Evolutionary conservation across 2,888 invertebrate species (phyloP).

Genomic region (Tupiocoris notatus): DNA sequence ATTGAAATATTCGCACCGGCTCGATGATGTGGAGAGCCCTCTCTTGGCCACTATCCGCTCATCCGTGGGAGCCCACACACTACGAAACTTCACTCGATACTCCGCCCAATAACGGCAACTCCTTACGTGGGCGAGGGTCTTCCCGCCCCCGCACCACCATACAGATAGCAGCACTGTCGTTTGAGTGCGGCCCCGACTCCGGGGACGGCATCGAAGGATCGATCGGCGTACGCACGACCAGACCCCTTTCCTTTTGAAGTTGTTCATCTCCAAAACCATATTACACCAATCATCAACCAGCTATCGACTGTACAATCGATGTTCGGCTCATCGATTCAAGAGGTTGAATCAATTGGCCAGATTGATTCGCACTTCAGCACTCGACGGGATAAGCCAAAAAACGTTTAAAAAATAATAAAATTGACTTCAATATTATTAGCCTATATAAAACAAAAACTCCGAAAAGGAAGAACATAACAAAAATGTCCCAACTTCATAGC

Average conservation of each 20-base stretch:
- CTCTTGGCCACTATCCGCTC: slow-evolving; percentile 36
- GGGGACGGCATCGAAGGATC: slow-evolving; percentile 19
- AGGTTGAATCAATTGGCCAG: too few relatives aligned
- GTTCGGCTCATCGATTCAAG: too few relatives aligned
- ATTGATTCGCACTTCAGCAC: too few relatives aligned
- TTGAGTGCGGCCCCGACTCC: neutral
- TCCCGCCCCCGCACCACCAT: neutral
- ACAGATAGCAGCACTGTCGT: slow-evolving; percentile 11
- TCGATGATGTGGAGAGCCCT: slow-evolving; percentile 34
- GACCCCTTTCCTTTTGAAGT: neutral
- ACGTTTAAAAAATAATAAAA: too few relatives aligned
- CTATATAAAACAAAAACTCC: too few relatives aligned
- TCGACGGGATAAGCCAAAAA: too few relatives aligned
- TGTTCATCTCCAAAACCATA: too few relatives aligned
- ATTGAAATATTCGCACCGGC: slow-evolving; percentile 34
- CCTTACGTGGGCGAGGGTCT: neutral
- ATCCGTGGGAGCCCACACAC: slow-evolving; percentile 24
- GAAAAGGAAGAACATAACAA: too few relatives aligned
- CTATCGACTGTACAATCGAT: too few relatives aligned
- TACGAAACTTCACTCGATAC: slow-evolving; percentile 39
- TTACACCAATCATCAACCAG: too few relatives aligned
- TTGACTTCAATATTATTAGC: too few relatives aligned
- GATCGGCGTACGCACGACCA: slow-evolving; percentile 39
- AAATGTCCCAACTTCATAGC: too few relatives aligned
- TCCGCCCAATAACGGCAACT: slow-evolving; percentile 11